Evolutionary conservation across 1,140 invertebrate species (phyloP), one percentile per base, ranked within the genome.

Genomic region (Sarcophaga bullata): DNA sequence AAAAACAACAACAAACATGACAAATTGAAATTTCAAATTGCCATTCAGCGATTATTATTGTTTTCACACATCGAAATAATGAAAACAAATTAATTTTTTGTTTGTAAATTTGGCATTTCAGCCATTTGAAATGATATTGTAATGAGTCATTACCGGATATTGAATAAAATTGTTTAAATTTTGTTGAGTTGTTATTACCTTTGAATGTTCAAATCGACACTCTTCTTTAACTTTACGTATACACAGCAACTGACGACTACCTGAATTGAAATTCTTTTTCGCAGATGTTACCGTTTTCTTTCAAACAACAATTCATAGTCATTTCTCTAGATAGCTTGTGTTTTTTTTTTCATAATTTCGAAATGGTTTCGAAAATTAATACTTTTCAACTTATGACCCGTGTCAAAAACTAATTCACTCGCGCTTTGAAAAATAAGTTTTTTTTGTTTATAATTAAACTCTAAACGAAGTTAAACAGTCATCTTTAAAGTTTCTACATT

Each of bases 71-170:
- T 19, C 10, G 17, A 8, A 19, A 19, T 68, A 68, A 19, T 68
- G 62, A 19, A 68, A 37, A 37, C 25, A 37, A 37, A 37, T 37
- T 37, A 37, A 37, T 48, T 8, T 50, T 78, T 78, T 75, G 6
- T 75, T 37, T 73, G 68, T 73, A 37, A 37, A 37, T 37, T 37
- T 37, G 25, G 25, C 25, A 4, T 47, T 76, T 76, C 46, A 15
- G 46, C 19, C 15, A 49, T 47, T 17, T 76, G 15, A 76, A 76
- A 68, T 19, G 6, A 37, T 25, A 68, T 19, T 19, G 48, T 48
- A 17, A 2, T 78, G 75, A 78, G 48, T 78, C 75, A 78, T 78
- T 78, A 78, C 75, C 75, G 75, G 75, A 78, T 78, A 78, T 78
- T 50, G 75, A 50, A 50, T 19, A 19, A 78, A 76, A 78, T 17